These are phyloP conservation scores for Micrasema longulum DNA, from an alignment of 1,140 invertebrate genomes.

Conservation along the genomic window DNA sequence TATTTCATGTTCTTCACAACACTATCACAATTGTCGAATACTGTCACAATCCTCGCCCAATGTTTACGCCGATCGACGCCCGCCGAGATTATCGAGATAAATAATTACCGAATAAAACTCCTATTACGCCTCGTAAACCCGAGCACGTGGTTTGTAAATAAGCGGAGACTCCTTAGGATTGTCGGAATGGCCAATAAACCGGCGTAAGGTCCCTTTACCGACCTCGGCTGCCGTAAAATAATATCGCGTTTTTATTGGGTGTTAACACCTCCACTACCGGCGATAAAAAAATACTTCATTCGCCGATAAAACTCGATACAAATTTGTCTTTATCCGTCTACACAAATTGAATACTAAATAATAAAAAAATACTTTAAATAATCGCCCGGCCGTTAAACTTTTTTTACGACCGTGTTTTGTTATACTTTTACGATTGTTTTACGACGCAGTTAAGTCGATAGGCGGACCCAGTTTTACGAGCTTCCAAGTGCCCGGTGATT, in stretches of 20 bases:
- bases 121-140: constrained; percentile 17
- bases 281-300: constrained; percentile 42
- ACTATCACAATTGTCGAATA: constrained; percentile 27
- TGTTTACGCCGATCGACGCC: constrained; percentile 5
- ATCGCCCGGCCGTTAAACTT: constrained; percentile 29
- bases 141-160: constrained; percentile 32
- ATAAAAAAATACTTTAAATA: constrained; percentile 43
- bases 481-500: constrained; percentile 58
- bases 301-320: constrained; percentile 44
- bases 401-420: constrained; percentile 47
- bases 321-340: constrained; percentile 44
- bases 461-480: constrained; percentile 62
- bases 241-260: constrained; percentile 43
- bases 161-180: constrained; percentile 31
- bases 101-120: constrained; percentile 32
- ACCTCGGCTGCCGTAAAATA: constrained; percentile 43
- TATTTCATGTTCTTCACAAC: constrained; percentile 37
- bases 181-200: constrained; percentile 38
- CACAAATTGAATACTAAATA: constrained; percentile 41
- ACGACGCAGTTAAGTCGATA: constrained; percentile 57
- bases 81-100: constrained; percentile 20
- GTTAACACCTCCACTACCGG: constrained; percentile 44
- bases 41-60: constrained; percentile 11
- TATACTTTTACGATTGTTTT: constrained; percentile 68
- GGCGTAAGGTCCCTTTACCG: constrained; percentile 24